Evolutionary conservation across 2,113 vertebrate genomes (phyloP).

Genomic region (Rallus limicola): DNA sequence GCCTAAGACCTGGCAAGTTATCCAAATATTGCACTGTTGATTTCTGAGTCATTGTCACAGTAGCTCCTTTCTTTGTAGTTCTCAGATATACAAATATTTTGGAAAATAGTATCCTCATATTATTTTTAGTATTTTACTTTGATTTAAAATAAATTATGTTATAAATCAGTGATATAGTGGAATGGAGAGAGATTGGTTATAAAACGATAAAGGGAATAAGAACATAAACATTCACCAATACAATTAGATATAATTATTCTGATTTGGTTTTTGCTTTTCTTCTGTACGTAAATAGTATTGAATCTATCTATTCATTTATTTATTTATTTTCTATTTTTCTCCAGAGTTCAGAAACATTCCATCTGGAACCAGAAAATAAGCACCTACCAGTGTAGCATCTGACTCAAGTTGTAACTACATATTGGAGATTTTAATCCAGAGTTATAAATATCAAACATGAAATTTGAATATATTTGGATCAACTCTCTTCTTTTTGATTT

Average conservation of each 20-base stretch:
- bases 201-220: neutral
- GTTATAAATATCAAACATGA: constrained; percentile 21
- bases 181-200: neutral
- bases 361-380: neutral
- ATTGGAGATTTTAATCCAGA: neutral
- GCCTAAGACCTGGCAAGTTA: neutral
- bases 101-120: neutral
- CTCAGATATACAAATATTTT: rapidly evolving
- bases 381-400: neutral
- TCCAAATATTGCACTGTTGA: neutral
- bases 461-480: constrained; percentile 30
- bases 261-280: neutral
- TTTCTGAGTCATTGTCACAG: neutral
- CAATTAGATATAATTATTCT: neutral
- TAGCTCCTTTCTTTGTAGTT: neutral
- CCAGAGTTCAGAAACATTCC: neutral
- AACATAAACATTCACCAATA: neutral
- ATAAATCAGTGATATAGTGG: neutral
- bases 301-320: too few species aligned
- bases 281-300: neutral
- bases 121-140: neutral
- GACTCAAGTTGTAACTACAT: neutral
- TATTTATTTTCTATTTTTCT: neutral
- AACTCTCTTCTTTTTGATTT: constrained; percentile 15
- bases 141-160: neutral